Evolutionary conservation across 1,140 invertebrate genomes (phyloP).

Genomic region (Brachionus koreanus): DNA sequence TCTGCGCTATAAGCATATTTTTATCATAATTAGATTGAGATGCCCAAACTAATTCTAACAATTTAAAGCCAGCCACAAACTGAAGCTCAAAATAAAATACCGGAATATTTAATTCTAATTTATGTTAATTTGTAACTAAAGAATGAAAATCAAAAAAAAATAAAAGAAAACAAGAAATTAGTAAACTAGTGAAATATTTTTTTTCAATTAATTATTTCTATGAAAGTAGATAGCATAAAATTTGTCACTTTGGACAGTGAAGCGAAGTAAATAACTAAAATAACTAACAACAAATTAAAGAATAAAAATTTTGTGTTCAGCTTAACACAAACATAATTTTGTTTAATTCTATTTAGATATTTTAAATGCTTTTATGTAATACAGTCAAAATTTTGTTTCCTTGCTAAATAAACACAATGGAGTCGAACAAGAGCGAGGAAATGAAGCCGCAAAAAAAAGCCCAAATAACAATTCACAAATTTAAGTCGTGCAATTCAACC

Average conservation of each 20-base stretch:
- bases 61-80: neutral
- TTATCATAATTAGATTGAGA: constrained; percentile 4
- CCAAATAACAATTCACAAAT: constrained; percentile 26
- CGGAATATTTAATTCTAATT: constrained; percentile 38
- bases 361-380: neutral
- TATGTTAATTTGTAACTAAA: constrained; percentile 17
- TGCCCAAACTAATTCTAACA: neutral
- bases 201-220: neutral
- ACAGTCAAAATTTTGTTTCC: neutral
- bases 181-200: constrained; percentile 13
- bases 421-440: neutral
- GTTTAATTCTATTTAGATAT: neutral
- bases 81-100: constrained; percentile 7
- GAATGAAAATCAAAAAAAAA: neutral
- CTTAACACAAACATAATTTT: neutral
- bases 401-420: neutral
- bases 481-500: constrained; percentile 36
- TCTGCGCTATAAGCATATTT: neutral
- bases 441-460: constrained; percentile 30
- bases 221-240: neutral
- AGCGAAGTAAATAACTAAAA: neutral
- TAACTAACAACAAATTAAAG: neutral
- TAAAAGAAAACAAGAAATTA: neutral
- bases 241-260: neutral
- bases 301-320: neutral